Evolutionary conservation across 2,888 invertebrate species (phyloP), one percentile per base, ranked within the genome.

Genomic region (Platycheirus rosarum): DNA sequence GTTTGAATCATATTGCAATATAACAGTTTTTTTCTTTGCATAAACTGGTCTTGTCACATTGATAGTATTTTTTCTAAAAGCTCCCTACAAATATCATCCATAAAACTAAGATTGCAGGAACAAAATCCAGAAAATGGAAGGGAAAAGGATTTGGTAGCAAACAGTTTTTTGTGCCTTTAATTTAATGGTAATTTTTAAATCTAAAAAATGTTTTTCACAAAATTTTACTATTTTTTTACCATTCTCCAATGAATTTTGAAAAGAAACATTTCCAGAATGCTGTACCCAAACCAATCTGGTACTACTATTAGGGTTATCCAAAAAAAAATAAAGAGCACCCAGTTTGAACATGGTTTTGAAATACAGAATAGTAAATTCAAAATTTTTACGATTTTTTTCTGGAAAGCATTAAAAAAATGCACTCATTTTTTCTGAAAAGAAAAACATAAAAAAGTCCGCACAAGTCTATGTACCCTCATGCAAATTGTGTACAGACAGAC

Each of bases 311-410:
- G 8, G 44, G 44, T 44, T 18, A 44, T 11, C 18, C 18, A 44
- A 18, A 44, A 44, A 44, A 44, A 18, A 18, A 44, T 44, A 44
- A 9, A 44, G 40, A 40, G 40, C 40, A 16, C 44, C 44, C 18
- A 44, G 13, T 20, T 18, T 9, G 18, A 16, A 44, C 44, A 44
- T 18, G 6, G 40, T 40, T 40, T 40, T 14, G 13, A 23, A 23
- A 23, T 23, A 6, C 2, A 23, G 23, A n/a, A n/a, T n/a, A n/a
- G n/a, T n/a, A n/a, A 23, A 23, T 23, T 4, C 23, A 23, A 23
- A 23, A 23, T 23, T 23, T 23, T 23, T 23, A 23, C 6, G 23
- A 23, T n/a, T 2, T 23, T 23, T 23, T 23, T 23, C 6, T 23
- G 23, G 6, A 23, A 23, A 23, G 23, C 23, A 23, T 23, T 23